Evolutionary conservation across 2,113 vertebrate genomes (phyloP), one percentile per base, ranked within the genome.

Genomic region (Antennarius striatus): DNA sequence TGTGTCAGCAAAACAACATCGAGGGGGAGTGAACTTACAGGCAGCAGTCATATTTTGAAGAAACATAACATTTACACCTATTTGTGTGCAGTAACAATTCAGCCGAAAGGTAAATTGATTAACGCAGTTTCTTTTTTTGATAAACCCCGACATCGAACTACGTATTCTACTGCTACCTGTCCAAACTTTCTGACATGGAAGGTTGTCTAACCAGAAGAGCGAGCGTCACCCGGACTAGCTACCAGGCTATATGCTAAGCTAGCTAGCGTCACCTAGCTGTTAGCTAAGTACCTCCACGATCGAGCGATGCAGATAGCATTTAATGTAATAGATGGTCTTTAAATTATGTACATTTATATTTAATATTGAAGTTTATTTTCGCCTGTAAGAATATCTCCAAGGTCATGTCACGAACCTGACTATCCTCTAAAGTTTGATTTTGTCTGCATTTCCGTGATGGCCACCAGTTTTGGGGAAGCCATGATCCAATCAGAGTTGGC

Each of bases 31-130:
- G 78, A 92, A 93, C 88, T 93, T 93, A 90, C 90, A 89, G 86
- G 93, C 78, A 92, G 93, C 94, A 94, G 94, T 95, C 94, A 94
- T 94, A 93, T 94, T 94, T 90, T 92, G 71, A 82, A 84, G 80
- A 78, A 80, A 86, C 77, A 86, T 58, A 75, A 80, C 80, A 73
- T 50, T 62, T 77, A 43, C 52, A 67, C 46, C 63, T 57, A 65
- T 63, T 59, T 68, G 79, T 75, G 73, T 73, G 80, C 79, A 22
- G 73, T 83, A 71, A 74, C 70, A 71, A 63, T 72, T 60, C 73
- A 70, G 55, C 72, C 46, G 40, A 72, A 88, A 93, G 93, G 91
- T 93, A 92, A 92, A 80, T 11, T 2, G 15, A 48, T 45, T 49
- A 7, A 48, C 32, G n/a, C 13, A 5, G 59, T 12, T 72, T 68